phyloP scores from a whole-genome alignment of 2,113 vertebrate species.

The Euleptes europaea region DNA sequence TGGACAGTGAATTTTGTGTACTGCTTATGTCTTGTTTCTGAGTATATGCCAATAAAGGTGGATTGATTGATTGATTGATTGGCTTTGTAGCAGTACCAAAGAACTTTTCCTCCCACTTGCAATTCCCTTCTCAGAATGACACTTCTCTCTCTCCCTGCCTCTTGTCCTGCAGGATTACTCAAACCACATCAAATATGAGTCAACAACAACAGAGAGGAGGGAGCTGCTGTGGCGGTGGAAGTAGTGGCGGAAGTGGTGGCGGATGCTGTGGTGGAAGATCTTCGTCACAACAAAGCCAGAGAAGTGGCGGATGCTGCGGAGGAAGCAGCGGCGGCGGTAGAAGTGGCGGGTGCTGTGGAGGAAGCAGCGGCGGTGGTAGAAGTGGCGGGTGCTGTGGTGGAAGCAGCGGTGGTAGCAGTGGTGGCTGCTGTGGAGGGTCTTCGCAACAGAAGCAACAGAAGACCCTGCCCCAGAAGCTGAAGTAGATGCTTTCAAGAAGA shows the following conservation, averaged over 20 bases:
- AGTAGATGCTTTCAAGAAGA: neutral
- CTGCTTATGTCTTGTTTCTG: no score
- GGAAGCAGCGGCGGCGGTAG: neutral
- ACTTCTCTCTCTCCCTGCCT: neutral
- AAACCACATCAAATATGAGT: neutral
- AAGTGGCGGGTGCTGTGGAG: neutral
- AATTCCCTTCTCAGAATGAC: neutral
- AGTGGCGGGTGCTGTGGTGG: neutral
- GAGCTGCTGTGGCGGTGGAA: neutral
- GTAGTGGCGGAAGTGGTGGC: neutral
- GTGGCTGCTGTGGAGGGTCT: neutral
- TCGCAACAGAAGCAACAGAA: neutral
- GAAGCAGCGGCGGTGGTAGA: neutral
- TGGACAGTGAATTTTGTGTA: no score
- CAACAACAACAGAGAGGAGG: constrained; percentile 14
- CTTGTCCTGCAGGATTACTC: neutral
- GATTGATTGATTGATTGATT: no score
- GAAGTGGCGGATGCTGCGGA: neutral
- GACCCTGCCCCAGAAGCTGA: neutral
- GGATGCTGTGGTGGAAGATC: neutral
- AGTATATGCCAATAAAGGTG: no score
- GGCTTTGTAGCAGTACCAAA: neutral
- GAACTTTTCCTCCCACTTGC: no score
- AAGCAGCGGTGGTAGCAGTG: neutral
- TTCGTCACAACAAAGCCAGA: neutral